Base-by-base conservation (phyloP, 2,888 invertebrate species). In the Pemphredon lugubris region DNA sequence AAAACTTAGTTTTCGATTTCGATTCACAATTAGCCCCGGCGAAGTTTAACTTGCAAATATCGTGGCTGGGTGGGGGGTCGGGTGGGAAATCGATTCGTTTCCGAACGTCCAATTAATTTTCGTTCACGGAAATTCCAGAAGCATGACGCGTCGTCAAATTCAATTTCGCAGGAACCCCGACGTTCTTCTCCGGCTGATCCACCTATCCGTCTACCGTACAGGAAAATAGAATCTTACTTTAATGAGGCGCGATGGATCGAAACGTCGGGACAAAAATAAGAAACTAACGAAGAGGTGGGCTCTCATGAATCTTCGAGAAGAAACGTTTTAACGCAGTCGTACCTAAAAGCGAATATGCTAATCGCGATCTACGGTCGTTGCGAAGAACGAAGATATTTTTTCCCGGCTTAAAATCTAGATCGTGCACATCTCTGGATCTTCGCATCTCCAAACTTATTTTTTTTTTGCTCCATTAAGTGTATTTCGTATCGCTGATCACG, bases 61-160 rank as follows among this genome's bases (percentile, higher is more conserved):
- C 39, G 57, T 26, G 40, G 50, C 54, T 18, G n/a, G 34, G 20
- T 14, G 21, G 32, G 9, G 11, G 42, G 51, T n/a, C n/a, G n/a
- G n/a, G n/a, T n/a, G 23, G 54, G 55, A 45, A 50, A 73, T 63
- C 73, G 63, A 73, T 64, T 74, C 74, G 74, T 74, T 74, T 73
- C 73, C 73, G 53, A 34, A 44, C 59, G 63, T 74, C 73, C 74
- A 74, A 73, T 74, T 74, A 74, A 68, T 73, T 68, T 64, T 37
- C 57, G 68, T 60, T 68, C 73, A 57, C 59, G 68, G 73, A 73
- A 73, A 63, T 74, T 73, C 73, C 59, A 39, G 54, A 58, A 48
- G 66, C 45, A 55, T 47, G 68, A 68, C 73, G 66, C 65, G 48
- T 47, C 50, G 60, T 73, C 54, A 54, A 73, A 73, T 73, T 67